Conservation (phyloP, 1,140 invertebrate species). For the Drosophila willistoni region DNA sequence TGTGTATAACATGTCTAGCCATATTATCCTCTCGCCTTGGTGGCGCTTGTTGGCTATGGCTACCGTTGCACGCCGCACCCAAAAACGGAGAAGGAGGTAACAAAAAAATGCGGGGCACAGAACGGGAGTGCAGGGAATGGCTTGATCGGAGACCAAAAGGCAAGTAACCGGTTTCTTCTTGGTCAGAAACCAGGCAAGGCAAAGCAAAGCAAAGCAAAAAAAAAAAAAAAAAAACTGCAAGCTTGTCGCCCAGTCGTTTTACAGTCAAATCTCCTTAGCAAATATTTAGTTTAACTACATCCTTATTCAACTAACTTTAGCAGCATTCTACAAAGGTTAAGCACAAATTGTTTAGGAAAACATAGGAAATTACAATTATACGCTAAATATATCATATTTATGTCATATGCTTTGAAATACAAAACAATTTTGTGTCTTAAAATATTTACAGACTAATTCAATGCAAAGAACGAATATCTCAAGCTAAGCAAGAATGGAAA, state of each 20-base stretch:
- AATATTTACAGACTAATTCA: no score
- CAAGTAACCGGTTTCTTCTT: conserved; percentile 16
- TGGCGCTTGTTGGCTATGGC: conserved; percentile 66
- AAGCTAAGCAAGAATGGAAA: no score
- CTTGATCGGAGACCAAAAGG: conserved; percentile 2
- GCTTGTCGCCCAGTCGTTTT: conserved; percentile 8
- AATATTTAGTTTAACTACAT: no score
- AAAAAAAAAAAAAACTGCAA: conserved; percentile 1
- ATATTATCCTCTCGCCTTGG: conserved; percentile 45
- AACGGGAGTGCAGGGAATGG: conserved; percentile 26
- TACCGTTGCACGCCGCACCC: conserved; percentile 68
- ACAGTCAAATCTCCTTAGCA: neutral
- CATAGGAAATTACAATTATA: no score
- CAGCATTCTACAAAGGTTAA: neutral
- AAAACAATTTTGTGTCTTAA: no score
- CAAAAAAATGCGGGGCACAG: neutral
- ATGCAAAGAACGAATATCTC: no score
- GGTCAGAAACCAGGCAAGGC: neutral
- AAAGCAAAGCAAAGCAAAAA: no score
- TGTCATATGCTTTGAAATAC: no score
- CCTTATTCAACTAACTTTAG: no score
- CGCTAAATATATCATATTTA: no score
- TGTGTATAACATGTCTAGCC: conserved; percentile 58
- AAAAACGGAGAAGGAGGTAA: conserved; percentile 4
- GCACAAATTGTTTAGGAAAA: no score